Evolutionary conservation across 2,888 invertebrate genomes (phyloP), one percentile per base, ranked within the genome.

Genomic region (Agrotis clavis): DNA sequence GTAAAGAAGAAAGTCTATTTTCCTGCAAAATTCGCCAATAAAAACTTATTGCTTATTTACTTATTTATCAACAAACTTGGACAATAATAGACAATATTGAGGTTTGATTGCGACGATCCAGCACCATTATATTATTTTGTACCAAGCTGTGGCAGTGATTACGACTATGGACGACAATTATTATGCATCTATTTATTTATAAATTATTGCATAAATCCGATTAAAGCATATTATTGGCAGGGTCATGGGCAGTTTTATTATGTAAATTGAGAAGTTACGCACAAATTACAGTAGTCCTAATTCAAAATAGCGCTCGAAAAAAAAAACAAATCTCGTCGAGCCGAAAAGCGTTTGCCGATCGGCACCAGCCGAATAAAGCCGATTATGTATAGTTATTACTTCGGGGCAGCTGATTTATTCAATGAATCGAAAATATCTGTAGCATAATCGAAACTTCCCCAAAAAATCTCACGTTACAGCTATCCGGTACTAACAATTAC

Each of bases 121-220:
- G 93, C 94, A 93, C 93, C 94, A 89, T 77, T 87, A 76, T 61
- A 79, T 84, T 61, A 79, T 84, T 92, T 94, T 93, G 92, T 93
- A 94, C 93, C 90, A 87, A 90, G 85, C 90, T 86, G 87, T 88
- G 93, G 92, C 92, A 92, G 91, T 92, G 90, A 82, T 74, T 83
- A 80, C 66, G 48, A 68, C 70, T 74, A 81, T 86, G 84, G 84
- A 84, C 86, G 86, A 82, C 50, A 71, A 16, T 77, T 82, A 81
- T 81, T 86, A 88, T 86, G 87, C 86, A 88, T 86, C 76, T 84
- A 86, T 77, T 83, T 78, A 75, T 77, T 75, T 71, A 77, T 79
- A 78, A 81, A 82, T 79, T 86, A 87, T 86, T 84, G 81, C 85
- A 80, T 80, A 80, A 76, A 74, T 80, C 71, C 59, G 62, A 81